These are phyloP conservation scores for Dipodomys stephensi DNA, from an alignment of 2,113 vertebrate genomes.

Conservation along the genomic window DNA sequence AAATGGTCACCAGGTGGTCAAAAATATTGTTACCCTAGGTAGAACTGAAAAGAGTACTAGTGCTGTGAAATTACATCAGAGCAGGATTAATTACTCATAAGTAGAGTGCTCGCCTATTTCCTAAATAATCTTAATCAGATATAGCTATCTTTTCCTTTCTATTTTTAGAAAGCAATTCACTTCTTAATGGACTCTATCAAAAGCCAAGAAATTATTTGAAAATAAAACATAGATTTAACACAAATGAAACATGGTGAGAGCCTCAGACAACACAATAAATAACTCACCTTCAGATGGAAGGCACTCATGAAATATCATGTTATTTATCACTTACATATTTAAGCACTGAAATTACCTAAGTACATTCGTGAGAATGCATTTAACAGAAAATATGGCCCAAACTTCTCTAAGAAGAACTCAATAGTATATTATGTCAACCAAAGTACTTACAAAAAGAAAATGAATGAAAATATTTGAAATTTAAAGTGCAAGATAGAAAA, in stretches of 20 bases:
- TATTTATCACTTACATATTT: not conserved
- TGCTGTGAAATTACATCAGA: conserved; percentile 42
- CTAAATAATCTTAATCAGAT: conserved; percentile 46
- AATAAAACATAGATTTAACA: not conserved
- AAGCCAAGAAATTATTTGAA: conserved; percentile 45
- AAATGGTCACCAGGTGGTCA: conserved; percentile 75
- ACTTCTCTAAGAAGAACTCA: not conserved
- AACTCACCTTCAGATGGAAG: not conserved
- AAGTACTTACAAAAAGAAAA: not conserved
- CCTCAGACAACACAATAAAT: not conserved
- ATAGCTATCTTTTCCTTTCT: not conserved
- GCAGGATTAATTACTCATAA: conserved; percentile 32
- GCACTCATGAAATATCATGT: not conserved
- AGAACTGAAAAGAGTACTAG: conserved; percentile 31
- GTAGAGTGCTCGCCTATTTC: not conserved
- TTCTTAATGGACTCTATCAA: not conserved
- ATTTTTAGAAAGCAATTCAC: conserved; percentile 49
- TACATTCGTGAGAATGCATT: not conserved
- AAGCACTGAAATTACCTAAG: not conserved
- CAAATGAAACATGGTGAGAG: not conserved
- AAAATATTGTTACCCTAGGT: conserved; percentile 74
- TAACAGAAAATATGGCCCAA: conserved; percentile 18
- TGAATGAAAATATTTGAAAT: not conserved
- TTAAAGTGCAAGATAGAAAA: not conserved
- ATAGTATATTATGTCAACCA: not conserved